Percentiles rank a stretch among this genome's conserved stretches.
phyloP scores from a whole-genome alignment of 2,888 invertebrate genomes.

The Zele albiditarsus region DNA sequence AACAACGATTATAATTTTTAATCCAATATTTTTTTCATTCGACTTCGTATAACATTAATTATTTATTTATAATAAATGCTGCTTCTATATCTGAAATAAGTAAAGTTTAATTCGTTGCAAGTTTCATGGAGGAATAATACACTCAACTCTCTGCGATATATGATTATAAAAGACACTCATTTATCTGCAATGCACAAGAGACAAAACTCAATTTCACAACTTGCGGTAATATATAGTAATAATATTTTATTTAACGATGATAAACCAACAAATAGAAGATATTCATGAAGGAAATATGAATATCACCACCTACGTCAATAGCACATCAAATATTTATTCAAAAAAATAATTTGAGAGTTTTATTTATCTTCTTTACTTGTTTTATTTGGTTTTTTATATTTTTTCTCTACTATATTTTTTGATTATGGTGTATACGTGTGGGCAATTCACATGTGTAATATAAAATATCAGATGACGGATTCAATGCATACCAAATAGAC shows the following conservation, averaged over 20 bases:
- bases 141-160: conserved; percentile 19
- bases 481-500: conserved; percentile 18
- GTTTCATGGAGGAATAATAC: conserved; percentile 7
- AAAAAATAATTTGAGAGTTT: not conserved
- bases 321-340: not conserved
- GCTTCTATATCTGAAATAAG: conserved; percentile 25
- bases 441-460: not conserved
- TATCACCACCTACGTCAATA: not conserved
- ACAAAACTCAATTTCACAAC: conserved; percentile 24
- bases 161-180: not conserved
- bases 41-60: too few relatives aligned
- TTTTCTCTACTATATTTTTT: not conserved
- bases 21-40: too few relatives aligned
- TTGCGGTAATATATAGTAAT: not conserved
- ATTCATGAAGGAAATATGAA: not conserved
- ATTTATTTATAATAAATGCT: not conserved
- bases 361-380: not conserved
- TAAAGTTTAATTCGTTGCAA: conserved; percentile 45
- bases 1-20: too few relatives aligned
- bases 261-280: not conserved
- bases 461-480: not conserved
- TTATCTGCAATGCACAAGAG: conserved; percentile 42
- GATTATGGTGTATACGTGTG: not conserved
- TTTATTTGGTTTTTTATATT: not conserved
- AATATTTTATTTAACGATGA: not conserved